These are phyloP conservation scores for Halictus rubicundus DNA, from an alignment of 1,140 invertebrate genomes.

Conservation along the genomic window DNA sequence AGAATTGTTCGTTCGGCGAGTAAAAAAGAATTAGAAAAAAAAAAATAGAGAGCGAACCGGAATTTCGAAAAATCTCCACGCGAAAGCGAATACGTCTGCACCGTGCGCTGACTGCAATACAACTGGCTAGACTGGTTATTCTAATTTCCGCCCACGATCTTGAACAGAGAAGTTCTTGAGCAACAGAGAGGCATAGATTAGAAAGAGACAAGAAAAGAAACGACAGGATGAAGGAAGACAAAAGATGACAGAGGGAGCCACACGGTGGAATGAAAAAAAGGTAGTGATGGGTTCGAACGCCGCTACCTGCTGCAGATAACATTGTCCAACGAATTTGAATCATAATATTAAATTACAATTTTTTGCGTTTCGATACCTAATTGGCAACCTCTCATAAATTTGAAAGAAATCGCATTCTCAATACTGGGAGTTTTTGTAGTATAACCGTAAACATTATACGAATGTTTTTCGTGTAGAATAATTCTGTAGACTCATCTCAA, in stretches of 20 bases:
- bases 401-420: too few relatives aligned
- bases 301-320: background rate
- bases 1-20: background rate
- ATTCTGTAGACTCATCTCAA: too few relatives aligned
- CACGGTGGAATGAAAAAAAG: slow-evolving; percentile 18
- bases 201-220: slow-evolving; percentile 27
- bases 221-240: slow-evolving; percentile 38
- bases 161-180: slow-evolving; percentile 24
- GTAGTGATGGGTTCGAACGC: slow-evolving; percentile 19
- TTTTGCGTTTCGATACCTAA: too few relatives aligned
- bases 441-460: too few relatives aligned
- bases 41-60: background rate
- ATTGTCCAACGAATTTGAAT: too few relatives aligned
- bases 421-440: too few relatives aligned
- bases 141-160: slow-evolving; percentile 72
- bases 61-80: slow-evolving; percentile 9
- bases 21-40: background rate
- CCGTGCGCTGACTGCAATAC: slow-evolving; percentile 50
- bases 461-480: too few relatives aligned
- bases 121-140: slow-evolving; percentile 70
- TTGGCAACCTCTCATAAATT: too few relatives aligned
- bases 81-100: background rate
- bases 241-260: slow-evolving; percentile 40
- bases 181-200: slow-evolving; percentile 5
- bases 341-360: too few relatives aligned